Evolutionary conservation across 2,797 vertebrate species (phyloP), one percentile per base, ranked within the genome.

Genomic region (Halcyon smyrnensis): DNA sequence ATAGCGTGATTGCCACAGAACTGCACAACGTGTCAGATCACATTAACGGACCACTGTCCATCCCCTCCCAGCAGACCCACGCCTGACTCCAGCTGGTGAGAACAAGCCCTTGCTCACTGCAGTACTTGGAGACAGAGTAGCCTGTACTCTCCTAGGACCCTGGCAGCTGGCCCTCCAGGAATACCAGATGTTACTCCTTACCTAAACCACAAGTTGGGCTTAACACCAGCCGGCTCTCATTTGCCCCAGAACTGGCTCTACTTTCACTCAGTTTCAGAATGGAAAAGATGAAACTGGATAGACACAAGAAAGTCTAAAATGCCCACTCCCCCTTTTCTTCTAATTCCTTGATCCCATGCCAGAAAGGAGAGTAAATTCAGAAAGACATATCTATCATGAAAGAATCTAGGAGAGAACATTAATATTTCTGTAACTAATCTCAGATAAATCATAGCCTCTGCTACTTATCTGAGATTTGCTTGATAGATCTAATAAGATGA

Each of bases 71-170:
- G 77, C 67, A 89, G 24, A 64, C 12, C 30, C 16, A 2, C 0
- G 1, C 18, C 71, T 17, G 34, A 6, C 53, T 64, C 74, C 36
- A 5, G 6, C 73, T 67, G 56, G 37, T 10, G 25, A 56, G 59
- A 32, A 15, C 10, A 64, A 69, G 60, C 39, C 3, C 4, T 46
- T 32, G 48, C 62, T 75, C 37, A 3, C 27, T 1, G 37, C 63
- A 23, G 43, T 2, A 2, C 57, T 18, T 1, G 0, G 30, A 34
- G 5, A 15, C 11, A 5, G 1, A 6, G 63, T 59, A 23, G 24
- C 2, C 3, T 25, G 8, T 0, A 6, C 36, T 62, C 25, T 8
- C 34, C 30, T n/a, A 28, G 50, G 45, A 54, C 21, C 23, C 25
- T 0, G 0, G 51, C 43, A 41, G 18, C 68, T 8, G 51, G 36